These are phyloP conservation scores for Aplocera efformata DNA, from an alignment of 2,888 invertebrate genomes.

Conservation along the genomic window DNA sequence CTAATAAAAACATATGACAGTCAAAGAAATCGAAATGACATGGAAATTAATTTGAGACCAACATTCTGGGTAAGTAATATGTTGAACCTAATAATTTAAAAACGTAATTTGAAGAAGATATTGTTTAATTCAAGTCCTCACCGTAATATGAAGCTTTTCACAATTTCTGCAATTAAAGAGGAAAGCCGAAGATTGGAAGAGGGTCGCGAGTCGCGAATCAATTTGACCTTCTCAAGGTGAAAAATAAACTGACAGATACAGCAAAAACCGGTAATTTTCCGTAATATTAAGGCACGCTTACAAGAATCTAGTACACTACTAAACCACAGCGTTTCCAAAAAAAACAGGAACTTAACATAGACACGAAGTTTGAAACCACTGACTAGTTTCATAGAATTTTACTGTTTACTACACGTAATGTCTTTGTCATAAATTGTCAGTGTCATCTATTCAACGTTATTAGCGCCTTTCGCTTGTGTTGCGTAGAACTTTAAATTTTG, in stretches of 20 bases:
- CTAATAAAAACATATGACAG: constrained; percentile 9
- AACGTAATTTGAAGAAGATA: constrained; percentile 1
- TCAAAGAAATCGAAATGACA: background rate
- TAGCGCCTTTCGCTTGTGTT: too few relatives aligned
- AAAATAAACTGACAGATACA: constrained; percentile 41
- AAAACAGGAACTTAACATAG: too few relatives aligned
- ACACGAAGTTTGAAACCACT: too few relatives aligned
- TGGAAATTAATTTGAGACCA: background rate
- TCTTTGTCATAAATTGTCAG: too few relatives aligned
- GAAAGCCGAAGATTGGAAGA: constrained; percentile 2
- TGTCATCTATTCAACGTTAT: too few relatives aligned
- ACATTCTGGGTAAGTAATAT: background rate
- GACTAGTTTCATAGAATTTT: too few relatives aligned
- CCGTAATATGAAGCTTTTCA: constrained; percentile 2
- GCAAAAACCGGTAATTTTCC: constrained; percentile 11
- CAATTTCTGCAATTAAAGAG: constrained; percentile 7
- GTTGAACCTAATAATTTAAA: too few relatives aligned
- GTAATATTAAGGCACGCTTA: constrained; percentile 1
- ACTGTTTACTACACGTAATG: too few relatives aligned
- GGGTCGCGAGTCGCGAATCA: constrained; percentile 3
- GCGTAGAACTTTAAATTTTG: too few relatives aligned
- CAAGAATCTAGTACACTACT: too few relatives aligned
- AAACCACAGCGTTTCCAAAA: too few relatives aligned
- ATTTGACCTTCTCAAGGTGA: constrained; percentile 76
- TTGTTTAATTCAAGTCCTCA: background rate